Conservation (phyloP, 1,140 invertebrate species). For the Dryas iulia region DNA sequence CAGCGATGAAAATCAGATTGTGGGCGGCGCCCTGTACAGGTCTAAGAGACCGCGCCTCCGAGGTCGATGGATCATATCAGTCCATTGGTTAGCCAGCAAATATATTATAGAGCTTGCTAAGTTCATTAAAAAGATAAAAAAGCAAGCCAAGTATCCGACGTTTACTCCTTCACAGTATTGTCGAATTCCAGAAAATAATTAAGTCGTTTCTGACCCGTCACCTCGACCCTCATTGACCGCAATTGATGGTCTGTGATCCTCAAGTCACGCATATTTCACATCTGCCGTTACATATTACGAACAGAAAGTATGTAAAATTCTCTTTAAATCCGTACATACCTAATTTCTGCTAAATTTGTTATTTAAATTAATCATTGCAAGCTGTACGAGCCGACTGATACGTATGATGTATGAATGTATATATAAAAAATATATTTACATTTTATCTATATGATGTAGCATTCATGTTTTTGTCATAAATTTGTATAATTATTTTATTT, state of each 20-base stretch:
- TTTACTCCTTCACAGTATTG: background rate
- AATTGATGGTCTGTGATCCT: conserved; percentile 61
- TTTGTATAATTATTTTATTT: background rate
- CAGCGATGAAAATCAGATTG: conserved; percentile 50
- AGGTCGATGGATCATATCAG: background rate
- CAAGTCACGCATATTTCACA: conserved; percentile 22
- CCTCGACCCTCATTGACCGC: conserved; percentile 60
- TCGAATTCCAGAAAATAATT: conserved; percentile 41
- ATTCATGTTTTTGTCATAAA: background rate
- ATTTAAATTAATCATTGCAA: conserved; percentile 15
- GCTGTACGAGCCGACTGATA: background rate
- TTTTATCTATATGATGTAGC: background rate
- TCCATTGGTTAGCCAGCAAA: background rate
- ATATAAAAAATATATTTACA: background rate
- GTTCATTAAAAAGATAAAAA: background rate
- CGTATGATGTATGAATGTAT: background rate
- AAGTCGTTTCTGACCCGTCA: conserved; percentile 59
- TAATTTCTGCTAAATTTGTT: conserved; percentile 15
- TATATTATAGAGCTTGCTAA: background rate
- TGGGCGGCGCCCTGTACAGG: conserved; percentile 54
- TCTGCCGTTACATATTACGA: conserved; percentile 1
- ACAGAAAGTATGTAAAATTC: background rate
- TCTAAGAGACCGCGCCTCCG: background rate
- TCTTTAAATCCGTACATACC: background rate
- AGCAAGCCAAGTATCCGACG: background rate